Percentiles rank a stretch among this genome's conserved stretches.
phyloP scores from a whole-genome alignment of 1,140 invertebrate species.

The Listronotus oregonensis region DNA sequence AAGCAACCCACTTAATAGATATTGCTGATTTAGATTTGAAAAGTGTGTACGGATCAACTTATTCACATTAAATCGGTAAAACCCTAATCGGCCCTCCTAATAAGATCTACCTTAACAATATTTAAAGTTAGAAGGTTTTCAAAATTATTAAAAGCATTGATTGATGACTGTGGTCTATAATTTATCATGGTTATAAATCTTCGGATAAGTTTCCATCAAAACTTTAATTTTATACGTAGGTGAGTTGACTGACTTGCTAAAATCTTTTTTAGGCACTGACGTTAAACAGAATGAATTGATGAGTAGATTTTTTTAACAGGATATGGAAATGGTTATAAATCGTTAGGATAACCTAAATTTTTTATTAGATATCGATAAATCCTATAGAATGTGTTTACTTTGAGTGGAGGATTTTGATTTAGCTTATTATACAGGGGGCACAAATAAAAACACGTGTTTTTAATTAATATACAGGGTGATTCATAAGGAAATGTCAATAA shows the following conservation, averaged over 20 bases:
- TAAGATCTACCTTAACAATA: slow-evolving; percentile 34
- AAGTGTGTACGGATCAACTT: no score
- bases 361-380: no score
- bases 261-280: slow-evolving; percentile 20
- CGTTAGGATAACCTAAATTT: no score
- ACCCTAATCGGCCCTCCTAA: slow-evolving; percentile 1
- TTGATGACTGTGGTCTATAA: slow-evolving; percentile 39
- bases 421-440: no score
- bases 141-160: slow-evolving; percentile 38
- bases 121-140: slow-evolving; percentile 32
- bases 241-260: slow-evolving; percentile 38
- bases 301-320: slow-evolving; percentile 27
- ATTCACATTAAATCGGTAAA: no score
- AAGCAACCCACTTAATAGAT: no score
- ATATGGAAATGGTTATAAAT: slow-evolving; percentile 9
- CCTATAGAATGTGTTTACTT: no score
- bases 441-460: no score
- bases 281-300: slow-evolving; percentile 34
- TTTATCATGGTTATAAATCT: slow-evolving; percentile 40
- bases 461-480: no score
- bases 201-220: slow-evolving; percentile 33
- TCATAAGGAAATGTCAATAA: no score
- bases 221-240: slow-evolving; percentile 40
- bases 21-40: no score
- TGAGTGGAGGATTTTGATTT: no score